phyloP scores from a whole-genome alignment of 2,888 invertebrate genomes.

The Parelbella ahira region DNA sequence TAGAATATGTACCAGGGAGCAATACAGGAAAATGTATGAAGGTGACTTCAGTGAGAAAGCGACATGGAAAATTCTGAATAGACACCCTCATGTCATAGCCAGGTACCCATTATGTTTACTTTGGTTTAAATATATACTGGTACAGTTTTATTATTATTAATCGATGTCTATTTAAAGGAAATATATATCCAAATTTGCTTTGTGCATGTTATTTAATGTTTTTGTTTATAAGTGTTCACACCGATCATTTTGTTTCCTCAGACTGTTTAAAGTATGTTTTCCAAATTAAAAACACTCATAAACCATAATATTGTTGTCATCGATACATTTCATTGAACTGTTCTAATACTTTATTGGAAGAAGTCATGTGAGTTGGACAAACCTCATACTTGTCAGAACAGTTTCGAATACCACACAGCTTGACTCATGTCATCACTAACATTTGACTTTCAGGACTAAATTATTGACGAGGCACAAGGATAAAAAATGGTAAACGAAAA shows the following conservation, averaged over 20 bases:
- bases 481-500: conserved; percentile 87
- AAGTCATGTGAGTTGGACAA: conserved; percentile 22
- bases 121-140: too few relatives aligned
- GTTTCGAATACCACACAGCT: conserved; percentile 38
- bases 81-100: conserved; percentile 79
- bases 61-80: conserved; percentile 62
- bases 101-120: too few relatives aligned
- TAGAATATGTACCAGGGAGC: conserved; percentile 66
- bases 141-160: conserved; percentile 4
- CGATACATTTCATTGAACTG: conserved; percentile 6
- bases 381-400: conserved; percentile 23
- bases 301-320: conserved; percentile 2
- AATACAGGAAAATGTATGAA: conserved; percentile 72
- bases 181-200: conserved; percentile 23
- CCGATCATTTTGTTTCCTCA: conserved; percentile 22
- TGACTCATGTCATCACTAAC: conserved; percentile 73
- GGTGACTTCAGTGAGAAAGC: conserved; percentile 67
- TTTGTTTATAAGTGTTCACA: conserved; percentile 23
- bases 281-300: conserved; percentile 2
- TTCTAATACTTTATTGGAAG: conserved; percentile 9
- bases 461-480: conserved; percentile 92
- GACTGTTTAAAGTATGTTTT: conserved; percentile 12
- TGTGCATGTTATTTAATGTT: conserved; percentile 37
- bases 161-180: conserved; percentile 16
- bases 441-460: conserved; percentile 90